Evolutionary conservation across 2,888 invertebrate species (phyloP).

Genomic region (Hydroisotoma schaefferi): DNA sequence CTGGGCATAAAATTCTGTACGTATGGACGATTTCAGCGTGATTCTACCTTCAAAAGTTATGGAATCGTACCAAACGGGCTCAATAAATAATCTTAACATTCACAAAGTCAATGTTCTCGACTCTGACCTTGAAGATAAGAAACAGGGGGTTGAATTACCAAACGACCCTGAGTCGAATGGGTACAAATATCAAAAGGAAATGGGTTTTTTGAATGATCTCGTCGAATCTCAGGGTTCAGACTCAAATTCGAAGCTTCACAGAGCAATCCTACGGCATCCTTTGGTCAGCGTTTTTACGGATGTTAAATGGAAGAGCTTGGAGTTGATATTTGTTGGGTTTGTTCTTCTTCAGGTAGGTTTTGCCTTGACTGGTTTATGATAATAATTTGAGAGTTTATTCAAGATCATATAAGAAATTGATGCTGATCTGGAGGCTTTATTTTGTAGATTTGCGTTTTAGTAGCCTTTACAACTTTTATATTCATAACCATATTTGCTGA

Average conservation of each 20-base stretch:
- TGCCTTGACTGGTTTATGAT: neutral
- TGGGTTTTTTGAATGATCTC: conserved; percentile 25
- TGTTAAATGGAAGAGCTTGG: conserved; percentile 39
- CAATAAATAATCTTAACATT: neutral
- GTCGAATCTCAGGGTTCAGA: conserved; percentile 12
- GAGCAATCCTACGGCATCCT: conserved; percentile 30
- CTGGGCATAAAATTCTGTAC: too few species aligned
- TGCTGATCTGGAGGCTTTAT: neutral
- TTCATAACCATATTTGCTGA: conserved; percentile 29
- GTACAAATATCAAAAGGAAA: conserved; percentile 17
- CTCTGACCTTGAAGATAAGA: neutral
- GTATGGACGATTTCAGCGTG: neutral
- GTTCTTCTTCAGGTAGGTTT: conserved; percentile 24
- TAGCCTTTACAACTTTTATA: conserved; percentile 29
- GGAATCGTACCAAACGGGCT: neutral
- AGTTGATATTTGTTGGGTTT: conserved; percentile 23
- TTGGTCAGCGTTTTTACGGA: conserved; percentile 39
- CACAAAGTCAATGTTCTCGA: neutral
- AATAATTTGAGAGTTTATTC: neutral
- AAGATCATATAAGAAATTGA: too few species aligned
- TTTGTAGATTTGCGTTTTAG: conserved; percentile 18
- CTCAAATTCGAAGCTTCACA: conserved; percentile 7
- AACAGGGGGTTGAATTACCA: neutral
- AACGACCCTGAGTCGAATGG: neutral
- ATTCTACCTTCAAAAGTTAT: neutral